Evolutionary conservation across 2,888 invertebrate species (phyloP).

Genomic region (Terebella lapidaria): DNA sequence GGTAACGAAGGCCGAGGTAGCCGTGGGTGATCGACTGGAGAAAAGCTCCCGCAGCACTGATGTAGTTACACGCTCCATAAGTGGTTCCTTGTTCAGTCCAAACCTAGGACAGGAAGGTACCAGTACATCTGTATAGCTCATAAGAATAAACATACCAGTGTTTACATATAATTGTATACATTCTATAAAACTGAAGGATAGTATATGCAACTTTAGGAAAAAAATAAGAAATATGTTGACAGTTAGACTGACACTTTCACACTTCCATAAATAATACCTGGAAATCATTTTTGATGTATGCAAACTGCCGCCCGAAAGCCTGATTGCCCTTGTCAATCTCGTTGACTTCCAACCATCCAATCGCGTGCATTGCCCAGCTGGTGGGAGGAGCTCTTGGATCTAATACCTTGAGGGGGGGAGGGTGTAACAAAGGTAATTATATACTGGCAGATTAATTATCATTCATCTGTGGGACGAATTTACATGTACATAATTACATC

Average conservation of each 20-base stretch:
- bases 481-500: not conserved
- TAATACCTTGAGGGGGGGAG: not conserved
- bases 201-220: too few relatives aligned
- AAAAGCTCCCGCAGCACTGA: not conserved
- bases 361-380: constrained; percentile 55
- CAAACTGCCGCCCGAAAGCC: not conserved
- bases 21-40: constrained; percentile 1
- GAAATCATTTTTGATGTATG: not conserved
- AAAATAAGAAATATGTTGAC: too few relatives aligned
- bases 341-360: constrained; percentile 51
- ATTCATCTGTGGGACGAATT: too few relatives aligned
- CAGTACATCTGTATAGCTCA: too few relatives aligned
- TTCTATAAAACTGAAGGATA: too few relatives aligned
- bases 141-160: too few relatives aligned
- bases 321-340: constrained; percentile 22
- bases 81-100: not conserved
- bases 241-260: too few relatives aligned
- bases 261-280: too few relatives aligned
- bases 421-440: too few relatives aligned
- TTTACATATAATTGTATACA: too few relatives aligned
- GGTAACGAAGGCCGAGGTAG: not conserved
- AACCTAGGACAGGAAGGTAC: too few relatives aligned
- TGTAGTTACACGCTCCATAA: not conserved
- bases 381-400: constrained; percentile 44
- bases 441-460: too few relatives aligned